Evolutionary conservation across 2,888 invertebrate species (phyloP), one percentile per base, ranked within the genome.

Genomic region (Ormyrus labotus): DNA sequence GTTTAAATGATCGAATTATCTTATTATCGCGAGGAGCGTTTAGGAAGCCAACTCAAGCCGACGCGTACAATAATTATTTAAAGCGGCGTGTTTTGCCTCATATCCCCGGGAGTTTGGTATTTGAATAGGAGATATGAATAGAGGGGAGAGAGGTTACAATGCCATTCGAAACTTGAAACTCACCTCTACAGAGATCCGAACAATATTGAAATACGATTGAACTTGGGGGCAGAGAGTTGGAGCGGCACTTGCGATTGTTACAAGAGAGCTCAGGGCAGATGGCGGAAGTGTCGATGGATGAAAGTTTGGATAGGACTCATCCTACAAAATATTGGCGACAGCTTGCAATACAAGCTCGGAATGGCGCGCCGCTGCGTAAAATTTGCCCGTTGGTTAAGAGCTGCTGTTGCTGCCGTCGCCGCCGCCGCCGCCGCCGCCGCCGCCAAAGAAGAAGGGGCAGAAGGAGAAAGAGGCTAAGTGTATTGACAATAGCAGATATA

Each of bases 261-360:
- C 67, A 73, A 53, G 60, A n/a, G 51, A 13, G 57, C 13, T 55
- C 5, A 48, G 55, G 60, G 57, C 76, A 69, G 60, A 78, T 78
- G 68, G 11, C 64, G 61, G 61, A 77, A 73, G 80, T 69, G 61
- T 55, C 80, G 75, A 76, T 71, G 67, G 72, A 80, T 63, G 58
- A 63, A 77, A 74, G 76, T 81, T 73, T 77, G 73, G 60, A 73
- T 77, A 72, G 58, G 65, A 75, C 80, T 75, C 71, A 61, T 79
- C 70, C 73, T 53, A 57, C 51, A 55, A 72, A 72, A 78, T 77
- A 76, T 81, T 64, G 74, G 71, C 64, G 77, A 80, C 82, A 81
- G 74, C 81, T 79, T 79, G 82, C 81, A 73, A 79, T 76, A 79
- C 82, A 78, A 73, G 67, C 51, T 48, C 72, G 67, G 63, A 78